These are phyloP conservation scores for Sigmodon hispidus DNA, from an alignment of 2,113 vertebrate species.

Conservation along the genomic window DNA sequence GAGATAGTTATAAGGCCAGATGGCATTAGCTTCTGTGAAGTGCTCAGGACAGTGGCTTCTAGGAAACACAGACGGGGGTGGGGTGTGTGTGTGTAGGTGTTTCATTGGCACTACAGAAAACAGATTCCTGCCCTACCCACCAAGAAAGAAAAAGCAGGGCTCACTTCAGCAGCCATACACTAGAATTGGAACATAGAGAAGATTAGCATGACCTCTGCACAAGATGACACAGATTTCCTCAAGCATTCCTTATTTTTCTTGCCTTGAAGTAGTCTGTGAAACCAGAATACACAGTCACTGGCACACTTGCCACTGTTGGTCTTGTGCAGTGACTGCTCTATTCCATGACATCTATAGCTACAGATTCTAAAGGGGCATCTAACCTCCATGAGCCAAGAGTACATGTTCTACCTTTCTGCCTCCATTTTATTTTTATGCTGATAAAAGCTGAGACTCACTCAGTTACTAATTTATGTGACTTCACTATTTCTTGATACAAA, in stretches of 20 bases:
- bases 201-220: background rate
- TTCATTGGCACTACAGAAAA: background rate
- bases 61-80: background rate
- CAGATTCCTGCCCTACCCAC: background rate
- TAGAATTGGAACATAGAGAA: background rate
- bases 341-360: slow-evolving; percentile 8
- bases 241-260: background rate
- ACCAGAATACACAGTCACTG: background rate
- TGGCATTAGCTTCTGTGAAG: background rate
- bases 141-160: background rate
- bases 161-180: too few species aligned
- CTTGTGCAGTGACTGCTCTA: background rate
- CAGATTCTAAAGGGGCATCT: slow-evolving; percentile 39
- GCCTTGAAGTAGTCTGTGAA: slow-evolving; percentile 51
- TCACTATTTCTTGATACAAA: slow-evolving; percentile 76
- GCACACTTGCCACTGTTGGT: slow-evolving; percentile 24
- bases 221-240: background rate
- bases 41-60: background rate
- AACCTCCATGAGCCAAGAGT: slow-evolving; percentile 17
- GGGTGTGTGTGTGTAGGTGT: too few species aligned
- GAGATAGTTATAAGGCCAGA: background rate
- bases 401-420: slow-evolving; percentile 49
- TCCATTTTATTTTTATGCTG: slow-evolving; percentile 53
- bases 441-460: background rate
- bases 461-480: slow-evolving; percentile 81